phyloP scores from a whole-genome alignment of 2,797 vertebrate species.

The Spinus pinus region DNA sequence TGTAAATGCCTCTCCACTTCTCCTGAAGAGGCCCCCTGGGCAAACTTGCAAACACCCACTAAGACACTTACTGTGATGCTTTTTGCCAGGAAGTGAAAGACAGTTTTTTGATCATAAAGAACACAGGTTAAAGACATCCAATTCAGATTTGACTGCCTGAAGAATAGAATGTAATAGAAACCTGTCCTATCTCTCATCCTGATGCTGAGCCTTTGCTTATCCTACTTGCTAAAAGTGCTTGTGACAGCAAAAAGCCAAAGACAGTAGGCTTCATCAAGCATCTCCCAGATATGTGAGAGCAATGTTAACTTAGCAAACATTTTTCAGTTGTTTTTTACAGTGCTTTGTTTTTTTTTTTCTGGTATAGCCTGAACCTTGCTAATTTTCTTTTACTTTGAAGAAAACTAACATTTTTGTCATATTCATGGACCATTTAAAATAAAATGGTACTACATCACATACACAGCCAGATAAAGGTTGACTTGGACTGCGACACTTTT shows the following conservation, averaged over 20 bases:
- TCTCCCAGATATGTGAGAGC: background rate
- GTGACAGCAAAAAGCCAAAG: background rate
- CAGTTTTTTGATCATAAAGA: background rate
- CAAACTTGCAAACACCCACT: background rate
- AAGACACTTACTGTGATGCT: background rate
- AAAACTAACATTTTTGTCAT: background rate
- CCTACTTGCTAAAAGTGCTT: background rate
- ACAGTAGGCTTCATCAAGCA: background rate
- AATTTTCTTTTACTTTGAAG: background rate
- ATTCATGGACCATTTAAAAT: background rate
- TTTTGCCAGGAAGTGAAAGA: background rate
- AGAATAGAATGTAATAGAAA: background rate
- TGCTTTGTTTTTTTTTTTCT: background rate
- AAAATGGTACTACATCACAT: background rate
- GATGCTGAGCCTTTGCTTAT: background rate
- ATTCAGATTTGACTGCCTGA: background rate
- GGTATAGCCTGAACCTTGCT: background rate
- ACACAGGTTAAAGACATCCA: background rate
- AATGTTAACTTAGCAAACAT: background rate
- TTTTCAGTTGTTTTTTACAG: background rate
- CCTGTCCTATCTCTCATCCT: background rate
- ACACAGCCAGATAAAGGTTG: background rate
- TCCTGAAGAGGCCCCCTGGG: background rate
- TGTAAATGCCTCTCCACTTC: background rate
- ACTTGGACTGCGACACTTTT: background rate